Evolutionary conservation across 1,140 invertebrate species (phyloP), one percentile per base, ranked within the genome.

Genomic region (Diabrotica undecimpunctata): DNA sequence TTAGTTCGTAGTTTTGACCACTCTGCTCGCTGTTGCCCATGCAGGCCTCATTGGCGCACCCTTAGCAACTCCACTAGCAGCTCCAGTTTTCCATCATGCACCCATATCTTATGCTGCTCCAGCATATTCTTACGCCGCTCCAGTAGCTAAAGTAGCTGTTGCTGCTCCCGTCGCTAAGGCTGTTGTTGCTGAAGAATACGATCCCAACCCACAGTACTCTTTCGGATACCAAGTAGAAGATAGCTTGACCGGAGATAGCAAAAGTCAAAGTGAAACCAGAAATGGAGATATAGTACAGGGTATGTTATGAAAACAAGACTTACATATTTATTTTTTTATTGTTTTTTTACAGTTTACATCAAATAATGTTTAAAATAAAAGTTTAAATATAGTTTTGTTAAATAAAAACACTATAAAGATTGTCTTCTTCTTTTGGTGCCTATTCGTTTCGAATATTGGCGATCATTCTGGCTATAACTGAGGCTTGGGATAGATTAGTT

Each of bases 241-340:
- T 64, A 78, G 81, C 38, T 81, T 83, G 70, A 87, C 81, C 52
- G 83, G 86, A 9, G 84, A 86, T 69, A 80, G 81, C 68, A 85
- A 86, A 75, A 82, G 80, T 66, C 83, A 85, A 75, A 78, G 83
- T 59, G 84, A 86, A 76, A 80, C 78, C 14, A 78, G 84, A 5
- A 79, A 81, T 59, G 87, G 87, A 9, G 86, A 88, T 72, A 82
- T 87, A 12, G 87, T 88, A 7, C 83, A 87, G 72, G 87, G 87
- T 41, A 81, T 80, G 39, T n/a, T 46, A 10, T n/a, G 4, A 25
- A 25, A 25, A 25, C 25, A 25, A 25, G 25, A 25, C 25, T 25
- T 2, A 4, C 1, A 4, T 25, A 25, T 25, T 25, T 25, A 25
- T 1, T 25, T 25, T 25, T 25, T 25, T 2, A 25, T 4, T 25